Base-by-base conservation (phyloP, 2,888 invertebrate species). In the Euplagia quadripunctaria region DNA sequence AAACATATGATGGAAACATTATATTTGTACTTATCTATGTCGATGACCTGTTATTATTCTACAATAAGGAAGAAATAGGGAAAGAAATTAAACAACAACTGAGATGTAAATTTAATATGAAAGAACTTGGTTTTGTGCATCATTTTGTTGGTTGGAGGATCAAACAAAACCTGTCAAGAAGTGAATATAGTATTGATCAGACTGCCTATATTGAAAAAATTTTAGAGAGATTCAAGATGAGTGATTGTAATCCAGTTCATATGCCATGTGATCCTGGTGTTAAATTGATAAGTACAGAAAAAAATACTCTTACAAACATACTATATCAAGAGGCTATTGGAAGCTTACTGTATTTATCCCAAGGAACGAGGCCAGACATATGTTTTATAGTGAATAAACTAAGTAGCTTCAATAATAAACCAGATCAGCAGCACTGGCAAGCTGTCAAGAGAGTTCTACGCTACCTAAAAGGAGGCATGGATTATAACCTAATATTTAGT, bases 251-350 rank as follows among this genome's bases (percentile, higher is more conserved):
- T 79, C 0, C 8, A 49, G 49, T 49, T 12, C 12, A 61, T 55
- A 78, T 79, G 20, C 85, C 83, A 0, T 42, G 65, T 63, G 82
- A 83, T 64, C 41, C 46, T 55, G 71, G 70, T 31, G 4, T 64
- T 12, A 76, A 82, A 72, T 73, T 82, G 14, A 72, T 73, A 4
- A 73, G 70, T 42, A 70, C 71, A 42, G 72, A 69, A 69, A 72
- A 72, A 51, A 72, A 72, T 58, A 68, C 49, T 16, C 0, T 72
- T 16, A 73, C 12, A 12, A 75, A 76, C 65, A n/a, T 73, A 9
- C 73, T 75, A 46, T 79, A 79, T 74, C 77, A 79, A 69, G 77
- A 79, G 68, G 68, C 64, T 4, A 74, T 80, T n/a, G n/a, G n/a
- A n/a, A n/a, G n/a, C n/a, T n/a, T n/a, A n/a, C n/a, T n/a, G n/a